These are phyloP conservation scores for Trypoxylon attenuatum DNA, from an alignment of 2,888 invertebrate species.

Conservation along the genomic window DNA sequence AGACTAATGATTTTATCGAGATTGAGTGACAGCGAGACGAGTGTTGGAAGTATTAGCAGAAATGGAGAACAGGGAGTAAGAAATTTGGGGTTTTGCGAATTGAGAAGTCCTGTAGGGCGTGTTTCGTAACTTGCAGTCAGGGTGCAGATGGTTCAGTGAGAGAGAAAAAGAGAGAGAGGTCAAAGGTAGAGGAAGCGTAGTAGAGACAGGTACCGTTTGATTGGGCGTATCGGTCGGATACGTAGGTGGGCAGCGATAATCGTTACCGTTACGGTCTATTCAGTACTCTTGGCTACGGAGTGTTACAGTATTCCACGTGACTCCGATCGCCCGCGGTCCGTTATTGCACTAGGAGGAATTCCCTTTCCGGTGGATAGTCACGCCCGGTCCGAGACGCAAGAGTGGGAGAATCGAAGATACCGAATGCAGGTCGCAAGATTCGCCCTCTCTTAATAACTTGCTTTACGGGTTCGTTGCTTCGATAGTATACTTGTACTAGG, in stretches of 20 bases:
- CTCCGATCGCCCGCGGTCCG: constrained; percentile 19
- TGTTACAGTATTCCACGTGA: constrained; percentile 46
- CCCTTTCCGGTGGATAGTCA: constrained; percentile 24
- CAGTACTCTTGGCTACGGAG: constrained; percentile 46
- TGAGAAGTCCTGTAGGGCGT: too few species aligned
- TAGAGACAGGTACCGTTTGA: constrained; percentile 50
- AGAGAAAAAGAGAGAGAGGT: not conserved
- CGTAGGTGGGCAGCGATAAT: constrained; percentile 62
- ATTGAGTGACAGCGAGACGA: too few species aligned
- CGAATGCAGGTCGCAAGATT: too few species aligned
- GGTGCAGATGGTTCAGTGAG: too few species aligned
- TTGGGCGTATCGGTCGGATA: constrained; percentile 56
- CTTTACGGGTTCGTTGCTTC: too few species aligned
- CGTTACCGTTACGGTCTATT: constrained; percentile 62
- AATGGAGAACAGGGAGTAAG: too few species aligned
- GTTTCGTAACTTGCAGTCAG: too few species aligned
- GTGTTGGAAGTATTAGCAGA: too few species aligned
- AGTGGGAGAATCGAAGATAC: not conserved
- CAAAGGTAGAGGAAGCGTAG: not conserved
- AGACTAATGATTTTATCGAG: too few species aligned
- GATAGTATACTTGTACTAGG: too few species aligned
- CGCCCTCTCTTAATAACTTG: not conserved
- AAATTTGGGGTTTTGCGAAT: too few species aligned
- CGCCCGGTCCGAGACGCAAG: constrained; percentile 10
- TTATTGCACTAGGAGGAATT: constrained; percentile 53